These are phyloP conservation scores for Tromatobia lineatoria DNA, from an alignment of 2,888 invertebrate species.

Conservation along the genomic window DNA sequence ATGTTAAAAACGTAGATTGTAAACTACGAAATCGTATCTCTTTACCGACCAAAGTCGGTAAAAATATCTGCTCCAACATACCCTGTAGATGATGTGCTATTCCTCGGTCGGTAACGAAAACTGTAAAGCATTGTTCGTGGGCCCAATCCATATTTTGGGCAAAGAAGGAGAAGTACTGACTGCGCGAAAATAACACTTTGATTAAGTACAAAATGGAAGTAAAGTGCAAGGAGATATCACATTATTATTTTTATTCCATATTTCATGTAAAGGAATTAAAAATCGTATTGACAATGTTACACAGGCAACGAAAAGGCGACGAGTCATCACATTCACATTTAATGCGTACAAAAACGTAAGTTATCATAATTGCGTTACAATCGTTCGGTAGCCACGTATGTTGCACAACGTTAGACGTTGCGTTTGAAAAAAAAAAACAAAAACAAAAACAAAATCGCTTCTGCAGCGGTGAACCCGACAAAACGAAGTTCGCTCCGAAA, in stretches of 20 bases:
- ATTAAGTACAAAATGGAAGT: neutral
- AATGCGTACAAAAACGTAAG: slow-evolving; percentile 75
- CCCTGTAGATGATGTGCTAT: no score
- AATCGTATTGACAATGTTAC: slow-evolving; percentile 65
- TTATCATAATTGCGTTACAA: slow-evolving; percentile 65
- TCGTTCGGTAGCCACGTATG: slow-evolving; percentile 31
- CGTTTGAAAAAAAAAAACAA: slow-evolving; percentile 29
- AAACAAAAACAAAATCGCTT: no score
- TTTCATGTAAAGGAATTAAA: slow-evolving; percentile 65
- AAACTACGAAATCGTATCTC: no score
- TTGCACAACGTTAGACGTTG: slow-evolving; percentile 33
- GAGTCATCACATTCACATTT: slow-evolving; percentile 73
- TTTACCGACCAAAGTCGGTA: no score
- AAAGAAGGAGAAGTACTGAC: no score
- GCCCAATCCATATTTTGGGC: no score
- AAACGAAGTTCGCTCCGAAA: slow-evolving; percentile 20
- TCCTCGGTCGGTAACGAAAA: no score
- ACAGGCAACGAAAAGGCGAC: slow-evolving; percentile 70
- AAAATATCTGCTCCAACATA: no score
- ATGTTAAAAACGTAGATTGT: no score
- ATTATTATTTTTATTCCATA: slow-evolving; percentile 53
- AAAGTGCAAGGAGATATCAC: neutral
- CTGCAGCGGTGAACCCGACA: neutral
- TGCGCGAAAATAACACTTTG: no score
- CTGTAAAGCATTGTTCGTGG: no score